Percentiles rank a stretch among this genome's conserved stretches.
These are phyloP conservation scores for Platerodrilus igneus DNA, from an alignment of 2,888 invertebrate genomes.

Conservation along the genomic window DNA sequence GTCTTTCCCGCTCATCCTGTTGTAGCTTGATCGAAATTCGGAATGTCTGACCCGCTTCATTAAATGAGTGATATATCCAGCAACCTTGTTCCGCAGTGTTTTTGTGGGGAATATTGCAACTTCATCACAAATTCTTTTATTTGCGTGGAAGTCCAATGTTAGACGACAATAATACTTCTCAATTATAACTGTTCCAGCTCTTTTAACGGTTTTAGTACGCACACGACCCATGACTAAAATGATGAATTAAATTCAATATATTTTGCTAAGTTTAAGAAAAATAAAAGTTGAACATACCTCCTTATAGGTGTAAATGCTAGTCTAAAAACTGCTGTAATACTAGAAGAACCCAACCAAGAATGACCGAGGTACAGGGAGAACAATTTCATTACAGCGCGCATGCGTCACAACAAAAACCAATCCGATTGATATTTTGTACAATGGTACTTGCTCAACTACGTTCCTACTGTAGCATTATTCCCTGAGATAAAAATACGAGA, in stretches of 20 bases:
- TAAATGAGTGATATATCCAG: constrained; percentile 99
- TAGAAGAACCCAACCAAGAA: too few species aligned
- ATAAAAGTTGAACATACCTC: too few species aligned
- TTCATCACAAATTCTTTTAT: constrained; percentile 99
- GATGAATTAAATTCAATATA: constrained; percentile 21
- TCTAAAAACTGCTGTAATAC: too few species aligned
- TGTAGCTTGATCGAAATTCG: constrained; percentile 98
- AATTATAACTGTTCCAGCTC: constrained; percentile 98
- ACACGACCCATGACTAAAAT: constrained; percentile 93
- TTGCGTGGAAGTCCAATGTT: constrained; percentile 97
- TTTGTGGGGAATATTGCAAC: constrained; percentile 99
- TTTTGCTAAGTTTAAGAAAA: too few species aligned
- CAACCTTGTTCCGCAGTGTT: constrained; percentile 96
- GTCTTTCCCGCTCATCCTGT: constrained; percentile 98
- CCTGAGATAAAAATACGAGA: too few species aligned
- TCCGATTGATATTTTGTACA: too few species aligned
- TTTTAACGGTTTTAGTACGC: constrained; percentile 99
- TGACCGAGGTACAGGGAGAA: too few species aligned
- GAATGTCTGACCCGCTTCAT: constrained; percentile 98
- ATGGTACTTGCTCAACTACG: too few species aligned
- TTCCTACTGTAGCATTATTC: too few species aligned
- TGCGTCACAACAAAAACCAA: too few species aligned
- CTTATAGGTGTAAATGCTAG: too few species aligned
- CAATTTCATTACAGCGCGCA: too few species aligned
- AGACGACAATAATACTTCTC: constrained; percentile 99